Evolutionary conservation across 2,797 vertebrate genomes (phyloP).

Genomic region (Micropoecilia bifurca): DNA sequence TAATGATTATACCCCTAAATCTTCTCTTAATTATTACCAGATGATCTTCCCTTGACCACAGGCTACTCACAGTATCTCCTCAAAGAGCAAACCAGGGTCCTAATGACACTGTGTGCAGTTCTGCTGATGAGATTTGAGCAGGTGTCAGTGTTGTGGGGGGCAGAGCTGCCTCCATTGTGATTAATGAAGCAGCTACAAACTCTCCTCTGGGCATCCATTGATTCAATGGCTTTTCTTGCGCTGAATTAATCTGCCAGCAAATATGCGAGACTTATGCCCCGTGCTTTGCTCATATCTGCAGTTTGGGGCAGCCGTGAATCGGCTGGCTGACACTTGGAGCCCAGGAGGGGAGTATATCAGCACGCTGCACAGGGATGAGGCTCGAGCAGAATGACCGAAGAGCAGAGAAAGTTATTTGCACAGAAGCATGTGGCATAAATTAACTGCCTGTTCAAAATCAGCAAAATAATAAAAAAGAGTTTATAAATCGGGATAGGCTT

Average conservation of each 20-base stretch:
- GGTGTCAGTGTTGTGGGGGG: slow-evolving; percentile 63
- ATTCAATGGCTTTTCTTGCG: slow-evolving; percentile 50
- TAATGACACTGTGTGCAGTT: slow-evolving; percentile 47
- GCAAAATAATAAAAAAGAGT: slow-evolving; percentile 8
- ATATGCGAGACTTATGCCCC: slow-evolving; percentile 70
- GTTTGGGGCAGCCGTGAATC: slow-evolving; percentile 59
- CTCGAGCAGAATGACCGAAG: slow-evolving; percentile 15
- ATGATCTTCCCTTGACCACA: slow-evolving; percentile 25
- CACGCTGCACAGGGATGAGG: slow-evolving; percentile 26
- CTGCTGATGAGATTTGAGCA: slow-evolving; percentile 63
- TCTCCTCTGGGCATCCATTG: slow-evolving; percentile 69
- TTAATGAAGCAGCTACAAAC: slow-evolving; percentile 74
- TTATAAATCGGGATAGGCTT: not conserved
- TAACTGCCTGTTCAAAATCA: slow-evolving; percentile 5
- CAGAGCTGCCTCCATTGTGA: slow-evolving; percentile 61
- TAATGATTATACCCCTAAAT: slow-evolving; percentile 23
- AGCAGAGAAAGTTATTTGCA: slow-evolving; percentile 19
- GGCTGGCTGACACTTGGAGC: slow-evolving; percentile 54
- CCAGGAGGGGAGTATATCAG: slow-evolving; percentile 48
- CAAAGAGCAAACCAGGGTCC: slow-evolving; percentile 27
- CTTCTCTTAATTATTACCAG: slow-evolving; percentile 9
- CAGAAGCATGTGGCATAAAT: slow-evolving; percentile 10
- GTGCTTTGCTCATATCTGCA: slow-evolving; percentile 41
- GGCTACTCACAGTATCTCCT: slow-evolving; percentile 30
- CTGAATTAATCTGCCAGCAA: slow-evolving; percentile 72